These are phyloP conservation scores for Hippocampus barbouri DNA, from an alignment of 2,113 vertebrate species.

Conservation along the genomic window DNA sequence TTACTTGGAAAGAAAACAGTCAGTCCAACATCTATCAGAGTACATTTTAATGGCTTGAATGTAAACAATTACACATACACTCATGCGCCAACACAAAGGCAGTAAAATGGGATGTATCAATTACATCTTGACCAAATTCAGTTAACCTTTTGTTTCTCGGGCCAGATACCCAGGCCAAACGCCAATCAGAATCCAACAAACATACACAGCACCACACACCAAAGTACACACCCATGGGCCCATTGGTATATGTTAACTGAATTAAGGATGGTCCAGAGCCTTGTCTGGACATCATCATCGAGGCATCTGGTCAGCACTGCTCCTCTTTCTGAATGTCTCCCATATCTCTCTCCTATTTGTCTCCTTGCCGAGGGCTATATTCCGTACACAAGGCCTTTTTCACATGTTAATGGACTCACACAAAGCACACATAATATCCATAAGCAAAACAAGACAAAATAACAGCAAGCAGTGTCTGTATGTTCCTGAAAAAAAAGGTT, in stretches of 20 bases:
- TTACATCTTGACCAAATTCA: conserved; percentile 56
- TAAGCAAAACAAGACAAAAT: not conserved
- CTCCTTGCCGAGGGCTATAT: conserved; percentile 27
- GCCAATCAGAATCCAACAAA: conserved; percentile 39
- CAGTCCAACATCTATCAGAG: conserved; percentile 15
- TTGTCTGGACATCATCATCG: conserved; percentile 57
- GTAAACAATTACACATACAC: conserved; percentile 21
- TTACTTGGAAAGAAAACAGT: not conserved
- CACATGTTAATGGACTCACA: conserved; percentile 11
- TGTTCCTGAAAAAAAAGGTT: too few species aligned
- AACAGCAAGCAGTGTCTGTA: not conserved
- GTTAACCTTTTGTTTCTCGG: conserved; percentile 56
- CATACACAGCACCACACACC: conserved; percentile 28
- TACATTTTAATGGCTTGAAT: conserved; percentile 15
- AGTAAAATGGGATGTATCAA: conserved; percentile 43
- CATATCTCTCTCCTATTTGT: conserved; percentile 31
- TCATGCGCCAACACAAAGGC: conserved; percentile 26
- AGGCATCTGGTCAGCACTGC: conserved; percentile 51
- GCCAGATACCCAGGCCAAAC: conserved; percentile 43
- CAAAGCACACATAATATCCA: conserved; percentile 7
- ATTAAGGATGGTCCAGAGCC: conserved; percentile 56
- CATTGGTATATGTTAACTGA: conserved; percentile 51
- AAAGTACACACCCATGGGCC: conserved; percentile 27
- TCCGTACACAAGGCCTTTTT: conserved; percentile 31
- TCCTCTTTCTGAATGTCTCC: conserved; percentile 38